Base-by-base conservation (phyloP, 2,888 invertebrate species). In the Hypselothyrea guttata region DNA sequence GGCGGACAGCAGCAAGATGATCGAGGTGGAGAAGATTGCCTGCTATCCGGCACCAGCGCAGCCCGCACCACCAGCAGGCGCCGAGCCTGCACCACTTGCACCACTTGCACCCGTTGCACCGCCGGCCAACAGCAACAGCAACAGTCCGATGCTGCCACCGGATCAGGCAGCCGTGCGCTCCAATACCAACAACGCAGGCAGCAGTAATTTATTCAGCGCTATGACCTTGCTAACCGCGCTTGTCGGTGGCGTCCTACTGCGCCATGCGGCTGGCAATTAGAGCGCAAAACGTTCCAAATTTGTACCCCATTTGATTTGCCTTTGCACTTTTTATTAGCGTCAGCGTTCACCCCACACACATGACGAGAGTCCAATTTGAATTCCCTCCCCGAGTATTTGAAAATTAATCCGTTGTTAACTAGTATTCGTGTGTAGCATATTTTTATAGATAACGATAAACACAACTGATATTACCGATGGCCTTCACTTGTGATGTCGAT, bases 31-130 rank as follows among this genome's bases (percentile, higher is more conserved):
- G 58, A 88, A 89, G 52, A 73, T 87, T 42, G 89, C 88, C 38
- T 89, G 89, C 63, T 89, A 88, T 67, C 88, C 89, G 53, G 88
- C 87, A 13, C 88, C 88, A 11, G 79, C 76, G 34, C 63, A 83
- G 15, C 74, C 74, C 28, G 72, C 85, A 5, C 71, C 84, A 12
- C 66, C 84, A 16, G 62, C 75, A 7, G 79, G 74, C 49, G 73
- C 66, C 12, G 72, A 62, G 13, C 70, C 76, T 0, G 75, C 72
- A 1, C 70, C 79, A 0, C 46, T 84, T 22, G 88, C 84, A 4
- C 86, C 86, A 1, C 66, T 85, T 55, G 73, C 82, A 1, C 70
- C 79, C 0, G 44, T 84, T 22, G 88, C 84, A 4, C 86, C 86
- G 1, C 66, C 84, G 57, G 73, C 82, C 66, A 73, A 53, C 54